Evolutionary conservation across 2,113 vertebrate genomes (phyloP).

Genomic region (Leptobrachium leishanense): DNA sequence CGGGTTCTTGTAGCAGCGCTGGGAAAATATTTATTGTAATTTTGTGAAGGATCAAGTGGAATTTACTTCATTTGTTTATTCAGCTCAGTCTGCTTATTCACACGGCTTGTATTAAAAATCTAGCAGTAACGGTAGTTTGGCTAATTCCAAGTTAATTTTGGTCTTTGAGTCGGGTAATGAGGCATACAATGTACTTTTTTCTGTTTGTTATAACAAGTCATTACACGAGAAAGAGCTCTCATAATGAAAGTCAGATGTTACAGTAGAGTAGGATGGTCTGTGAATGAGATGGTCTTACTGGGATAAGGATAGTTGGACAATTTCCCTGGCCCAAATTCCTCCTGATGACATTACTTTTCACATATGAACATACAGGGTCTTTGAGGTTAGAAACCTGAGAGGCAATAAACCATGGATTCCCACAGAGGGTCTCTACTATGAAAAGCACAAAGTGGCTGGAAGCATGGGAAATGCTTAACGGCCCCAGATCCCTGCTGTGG

Average conservation of each 20-base stretch:
- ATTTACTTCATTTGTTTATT: background rate
- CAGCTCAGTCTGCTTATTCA: background rate
- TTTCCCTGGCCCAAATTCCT: too few species aligned
- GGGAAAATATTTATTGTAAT: background rate
- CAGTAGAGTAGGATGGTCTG: background rate
- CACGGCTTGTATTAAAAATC: too few species aligned
- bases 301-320: background rate
- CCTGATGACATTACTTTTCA: too few species aligned
- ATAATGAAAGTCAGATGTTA: background rate
- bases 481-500: too few species aligned
- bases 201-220: slow-evolving; percentile 15
- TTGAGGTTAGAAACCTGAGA: too few species aligned
- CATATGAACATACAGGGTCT: too few species aligned
- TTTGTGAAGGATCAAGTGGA: background rate
- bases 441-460: too few species aligned
- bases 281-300: background rate
- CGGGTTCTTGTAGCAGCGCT: background rate
- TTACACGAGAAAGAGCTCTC: background rate
- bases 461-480: too few species aligned
- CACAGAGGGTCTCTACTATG: too few species aligned
- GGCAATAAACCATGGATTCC: too few species aligned
- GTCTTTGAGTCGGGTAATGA: slow-evolving; percentile 5
- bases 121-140: background rate
- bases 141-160: background rate
- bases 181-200: background rate